Evolutionary conservation across 2,797 vertebrate species (phyloP).

Genomic region (Halcyon chelicuti): DNA sequence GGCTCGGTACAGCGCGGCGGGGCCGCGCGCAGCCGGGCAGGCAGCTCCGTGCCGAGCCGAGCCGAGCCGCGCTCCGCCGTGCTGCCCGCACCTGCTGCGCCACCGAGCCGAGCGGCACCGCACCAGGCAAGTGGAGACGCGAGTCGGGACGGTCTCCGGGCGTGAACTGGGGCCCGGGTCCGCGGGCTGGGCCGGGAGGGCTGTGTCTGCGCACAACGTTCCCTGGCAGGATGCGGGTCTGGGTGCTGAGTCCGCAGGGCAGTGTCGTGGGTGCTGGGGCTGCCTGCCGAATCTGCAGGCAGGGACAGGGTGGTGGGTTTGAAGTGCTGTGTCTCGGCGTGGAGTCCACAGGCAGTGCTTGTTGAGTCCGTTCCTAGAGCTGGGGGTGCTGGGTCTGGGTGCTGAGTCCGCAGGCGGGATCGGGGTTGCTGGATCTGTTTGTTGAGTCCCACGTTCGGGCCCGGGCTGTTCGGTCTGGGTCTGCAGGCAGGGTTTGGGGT

Average conservation of each 20-base stretch:
- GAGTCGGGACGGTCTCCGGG: background rate
- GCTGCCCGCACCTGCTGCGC: background rate
- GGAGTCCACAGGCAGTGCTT: background rate
- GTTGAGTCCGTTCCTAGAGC: too few species aligned
- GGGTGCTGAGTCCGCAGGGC: background rate
- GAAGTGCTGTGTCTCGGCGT: background rate
- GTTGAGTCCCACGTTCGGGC: background rate
- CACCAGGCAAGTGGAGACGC: background rate
- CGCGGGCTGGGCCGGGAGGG: background rate
- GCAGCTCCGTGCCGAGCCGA: accelerated
- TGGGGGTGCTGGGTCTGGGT: background rate
- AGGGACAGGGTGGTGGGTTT: background rate
- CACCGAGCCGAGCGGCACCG: background rate
- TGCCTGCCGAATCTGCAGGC: background rate
- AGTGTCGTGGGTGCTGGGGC: background rate
- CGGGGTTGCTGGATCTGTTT: background rate
- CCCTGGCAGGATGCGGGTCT: background rate
- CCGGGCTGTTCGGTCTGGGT: background rate
- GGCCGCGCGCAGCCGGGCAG: background rate
- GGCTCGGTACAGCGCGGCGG: background rate
- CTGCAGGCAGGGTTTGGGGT: background rate
- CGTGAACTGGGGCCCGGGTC: background rate
- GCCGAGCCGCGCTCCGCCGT: accelerated
- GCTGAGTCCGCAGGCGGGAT: background rate
- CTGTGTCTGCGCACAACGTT: background rate